Conservation (phyloP, 2,888 invertebrate species). For the Limenitis arthemis region DNA sequence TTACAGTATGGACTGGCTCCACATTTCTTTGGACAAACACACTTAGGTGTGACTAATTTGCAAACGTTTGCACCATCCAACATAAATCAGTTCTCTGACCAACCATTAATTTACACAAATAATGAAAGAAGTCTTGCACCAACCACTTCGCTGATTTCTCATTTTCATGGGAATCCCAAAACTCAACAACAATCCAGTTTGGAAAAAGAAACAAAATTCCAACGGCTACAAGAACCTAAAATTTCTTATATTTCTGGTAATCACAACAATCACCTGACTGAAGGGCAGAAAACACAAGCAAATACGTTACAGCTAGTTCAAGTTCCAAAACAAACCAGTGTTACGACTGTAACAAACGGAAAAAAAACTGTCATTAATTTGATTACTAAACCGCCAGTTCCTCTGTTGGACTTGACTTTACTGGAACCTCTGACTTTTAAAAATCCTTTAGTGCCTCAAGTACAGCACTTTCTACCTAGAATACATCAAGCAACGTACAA, state of each 20-base stretch:
- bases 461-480: conserved; percentile 61
- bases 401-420: conserved; percentile 52
- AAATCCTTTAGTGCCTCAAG: conserved; percentile 62
- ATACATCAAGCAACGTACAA: conserved; percentile 49
- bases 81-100: conserved; percentile 34
- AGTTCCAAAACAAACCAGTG: conserved; percentile 29
- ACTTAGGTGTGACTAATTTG: conserved; percentile 38
- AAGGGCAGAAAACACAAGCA: conserved; percentile 28
- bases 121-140: conserved; percentile 38
- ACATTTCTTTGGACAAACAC: conserved; percentile 44
- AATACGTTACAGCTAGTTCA: conserved; percentile 37
- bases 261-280: conserved; percentile 22
- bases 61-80: conserved; percentile 37
- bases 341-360: conserved; percentile 50
- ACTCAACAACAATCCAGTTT: conserved; percentile 38
- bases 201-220: conserved; percentile 35
- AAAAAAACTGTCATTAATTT: conserved; percentile 49
- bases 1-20: conserved; percentile 44
- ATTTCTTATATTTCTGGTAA: conserved; percentile 12
- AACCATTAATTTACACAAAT: conserved; percentile 39
- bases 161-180: conserved; percentile 22
- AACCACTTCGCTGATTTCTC: conserved; percentile 24
- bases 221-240: conserved; percentile 29
- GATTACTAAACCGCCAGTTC: conserved; percentile 48
- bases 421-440: conserved; percentile 59